Conservation (phyloP, 2,888 invertebrate genomes). For the Augochlorella aurata region DNA sequence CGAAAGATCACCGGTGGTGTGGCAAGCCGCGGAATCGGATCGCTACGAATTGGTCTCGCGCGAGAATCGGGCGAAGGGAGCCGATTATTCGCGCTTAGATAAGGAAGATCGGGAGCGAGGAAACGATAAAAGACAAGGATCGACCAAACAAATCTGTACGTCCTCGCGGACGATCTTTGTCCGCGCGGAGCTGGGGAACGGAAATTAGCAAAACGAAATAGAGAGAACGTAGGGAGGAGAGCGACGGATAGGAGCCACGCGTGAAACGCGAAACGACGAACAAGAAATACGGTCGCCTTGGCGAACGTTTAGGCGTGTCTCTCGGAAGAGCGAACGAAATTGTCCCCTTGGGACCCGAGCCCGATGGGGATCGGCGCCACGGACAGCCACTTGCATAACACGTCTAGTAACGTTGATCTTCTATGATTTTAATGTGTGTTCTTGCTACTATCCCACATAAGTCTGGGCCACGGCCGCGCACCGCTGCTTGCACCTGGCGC, state of each 20-base stretch:
- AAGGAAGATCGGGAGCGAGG: background rate
- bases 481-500: conserved; percentile 51
- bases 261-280: background rate
- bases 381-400: conserved; percentile 48
- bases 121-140: conserved; percentile 6
- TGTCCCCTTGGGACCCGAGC: background rate
- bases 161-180: background rate
- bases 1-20: too few species aligned
- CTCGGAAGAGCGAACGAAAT: background rate
- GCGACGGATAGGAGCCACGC: background rate
- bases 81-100: too few species aligned
- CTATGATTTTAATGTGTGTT: conserved; percentile 76
- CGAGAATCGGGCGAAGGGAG: too few species aligned
- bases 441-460: conserved; percentile 74
- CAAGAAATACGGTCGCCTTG: background rate
- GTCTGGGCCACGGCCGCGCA: conserved; percentile 59
- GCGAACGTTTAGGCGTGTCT: conserved; percentile 18
- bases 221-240: background rate
- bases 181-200: background rate
- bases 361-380: conserved; percentile 29
- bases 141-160: conserved; percentile 22
- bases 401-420: conserved; percentile 70
- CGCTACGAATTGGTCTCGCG: too few species aligned
- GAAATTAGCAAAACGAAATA: background rate
- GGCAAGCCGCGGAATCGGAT: too few species aligned